Base-by-base conservation (phyloP, 30 jellyfish, hydroid and myxozoan genomes). In the Aurelia aurita region DNA sequence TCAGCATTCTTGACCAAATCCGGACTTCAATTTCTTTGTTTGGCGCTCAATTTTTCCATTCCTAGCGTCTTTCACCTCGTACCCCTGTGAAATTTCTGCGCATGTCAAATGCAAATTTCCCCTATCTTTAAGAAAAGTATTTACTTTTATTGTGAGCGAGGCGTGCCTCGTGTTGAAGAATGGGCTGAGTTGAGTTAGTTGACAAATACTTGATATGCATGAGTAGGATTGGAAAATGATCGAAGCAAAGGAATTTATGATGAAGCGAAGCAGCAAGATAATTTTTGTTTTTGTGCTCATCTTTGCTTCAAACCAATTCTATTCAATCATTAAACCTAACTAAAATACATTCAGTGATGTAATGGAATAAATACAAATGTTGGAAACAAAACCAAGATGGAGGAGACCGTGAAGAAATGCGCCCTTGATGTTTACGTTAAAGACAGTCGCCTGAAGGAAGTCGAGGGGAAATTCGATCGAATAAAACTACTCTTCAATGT, bases 401-500 rank as follows among this genome's bases (percentile, higher is more conserved):
- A 90, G 72, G 92, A 79, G 31, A 81, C 76, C 20, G 59, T 72
- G 16, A 91, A 92, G 35, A 73, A 76, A 26, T 92, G 90, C 65
- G 43, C 90, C 62, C 86, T 86, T 22, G 97, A 92, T 92, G 97
- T 93, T 65, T 93, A 70, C 60, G 97, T 93, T 32, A 87, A 93
- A 68, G 98, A 93, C 53, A 60, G 84, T 79, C 97, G 97, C 90
- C 93, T 87, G 76, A 85, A 93, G 82, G 89, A 89, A 77, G 97
- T 93, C 84, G 85, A 88, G 70, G 80, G 71, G 78, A 79, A 77
- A 53, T 77, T 77, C 83, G 91, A 87, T 63, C 97, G 85, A 72
- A 86, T 93, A 31, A 67, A 72, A 27, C 63, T 82, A 45, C 91
- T 93, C 60, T 93, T 93, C 74, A 87, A 82, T 81, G 98, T 93